A percentile compares a stretch with the other conserved stretches of the same genome.
Conservation (phyloP, 1,140 invertebrate species). For the Drosophila lacertosa region DNA sequence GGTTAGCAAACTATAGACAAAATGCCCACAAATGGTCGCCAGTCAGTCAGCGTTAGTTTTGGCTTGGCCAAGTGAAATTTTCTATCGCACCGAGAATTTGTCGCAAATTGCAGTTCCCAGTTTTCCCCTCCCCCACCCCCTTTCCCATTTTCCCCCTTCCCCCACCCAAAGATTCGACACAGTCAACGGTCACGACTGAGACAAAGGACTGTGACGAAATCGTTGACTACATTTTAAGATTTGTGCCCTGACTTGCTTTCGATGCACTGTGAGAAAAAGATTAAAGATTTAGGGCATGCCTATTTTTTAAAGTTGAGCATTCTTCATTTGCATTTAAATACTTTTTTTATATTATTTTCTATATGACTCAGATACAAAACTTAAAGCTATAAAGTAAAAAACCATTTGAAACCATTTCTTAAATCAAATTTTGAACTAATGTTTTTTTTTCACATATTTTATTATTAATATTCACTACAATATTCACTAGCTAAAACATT, state of each 20-base stretch:
- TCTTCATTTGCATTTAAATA: too few relatives aligned
- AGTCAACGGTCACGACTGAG: slow-evolving; percentile 44
- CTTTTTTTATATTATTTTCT: too few relatives aligned
- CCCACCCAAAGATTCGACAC: slow-evolving; percentile 31
- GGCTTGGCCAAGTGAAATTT: slow-evolving; percentile 54
- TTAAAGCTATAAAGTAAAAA: too few relatives aligned
- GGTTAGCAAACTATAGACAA: slow-evolving; percentile 51
- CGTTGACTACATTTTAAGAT: slow-evolving; percentile 14
- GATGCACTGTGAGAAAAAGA: background rate
- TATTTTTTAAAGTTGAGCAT: background rate
- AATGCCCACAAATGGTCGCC: slow-evolving; percentile 46
- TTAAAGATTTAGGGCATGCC: background rate
- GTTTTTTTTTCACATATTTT: too few relatives aligned
- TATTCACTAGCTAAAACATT: too few relatives aligned
- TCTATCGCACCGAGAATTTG: slow-evolving; percentile 47
- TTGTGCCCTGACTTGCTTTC: background rate
- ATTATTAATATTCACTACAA: too few relatives aligned
- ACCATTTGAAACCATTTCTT: too few relatives aligned
- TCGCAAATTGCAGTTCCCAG: slow-evolving; percentile 65
- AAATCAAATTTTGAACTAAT: too few relatives aligned
- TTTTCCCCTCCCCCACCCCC: background rate
- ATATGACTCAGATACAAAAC: too few relatives aligned
- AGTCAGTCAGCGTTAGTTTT: slow-evolving; percentile 13
- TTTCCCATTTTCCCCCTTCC: background rate
- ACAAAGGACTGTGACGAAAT: slow-evolving; percentile 52